Evolutionary conservation across 2,888 invertebrate species (phyloP), one percentile per base, ranked within the genome.

Genomic region (Fabriciana adippe): DNA sequence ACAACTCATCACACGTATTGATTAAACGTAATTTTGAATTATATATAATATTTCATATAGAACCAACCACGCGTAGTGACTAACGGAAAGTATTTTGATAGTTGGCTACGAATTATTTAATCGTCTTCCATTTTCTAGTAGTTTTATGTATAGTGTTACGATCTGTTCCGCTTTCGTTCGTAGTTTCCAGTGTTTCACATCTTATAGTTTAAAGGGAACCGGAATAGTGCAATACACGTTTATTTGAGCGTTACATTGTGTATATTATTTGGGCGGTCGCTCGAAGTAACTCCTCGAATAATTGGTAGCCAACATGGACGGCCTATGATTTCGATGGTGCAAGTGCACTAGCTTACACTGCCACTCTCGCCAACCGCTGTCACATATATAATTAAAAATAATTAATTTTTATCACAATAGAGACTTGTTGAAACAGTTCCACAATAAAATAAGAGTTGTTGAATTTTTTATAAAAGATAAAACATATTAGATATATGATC

Each of bases 91-190:
- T 74, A 68, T 83, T 87, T 83, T 76, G 79, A 79, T 79, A 81
- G 92, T 92, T 92, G 92, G 92, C 91, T 92, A 92, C 92, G 86
- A 91, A 92, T 92, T 92, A 92, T 91, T 91, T 89, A 82, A 80
- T 83, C 81, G 92, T 92, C 92, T 92, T 92, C 92, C 92, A 92
- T 87, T 84, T 81, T 79, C 78, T 79, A 73, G 82, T 88, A 86
- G 82, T 78, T 67, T 71, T 76, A 75, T 76, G 70, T 72, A 69
- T 73, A 73, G 73, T 72, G 68, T 71, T 73, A 73, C 70, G 66
- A 72, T 76, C 76, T 74, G 75, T 77, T 69, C 73, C 67, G 74
- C 67, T 64, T 68, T 76, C 66, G 70, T 67, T 71, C 69, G 72
- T 73, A 72, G 67, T 56, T 64, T 67, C 67, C 55, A 48, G 55